Base-by-base conservation (phyloP, 1,140 invertebrate genomes). In the Sipha flava region DNA sequence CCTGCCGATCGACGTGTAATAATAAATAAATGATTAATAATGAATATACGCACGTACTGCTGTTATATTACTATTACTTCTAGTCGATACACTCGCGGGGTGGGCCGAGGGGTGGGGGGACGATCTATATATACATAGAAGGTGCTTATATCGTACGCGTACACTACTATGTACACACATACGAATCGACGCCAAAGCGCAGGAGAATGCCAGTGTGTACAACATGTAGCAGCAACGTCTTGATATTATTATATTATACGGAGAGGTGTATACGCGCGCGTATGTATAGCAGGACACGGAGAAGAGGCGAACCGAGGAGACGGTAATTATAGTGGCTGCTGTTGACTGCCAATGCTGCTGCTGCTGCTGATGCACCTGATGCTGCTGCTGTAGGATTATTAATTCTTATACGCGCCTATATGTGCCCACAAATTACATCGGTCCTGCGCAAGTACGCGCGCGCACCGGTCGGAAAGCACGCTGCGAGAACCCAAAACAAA, bases 11-110 rank as follows among this genome's bases (percentile, higher is more conserved):
- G 52, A 59, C 73, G 73, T 43, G 52, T 77, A 77, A 77, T 77
- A 77, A 77, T 77, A 77, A 77, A 77, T 77, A 77, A 77, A 77
- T 77, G 73, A 77, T 59, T 77, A 77, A 77, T 77, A 77, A 59
- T 18, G 16, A 37, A 77, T 43, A 77, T 29, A 29, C 49, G 54
- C 31, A 29, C 47, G 31, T 23, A 23, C 62, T n/a, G 9, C 10
- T 6, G 10, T 10, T 4, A 6, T 40, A 40, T 40, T 40, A 40
- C 10, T 40, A 40, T 40, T 40, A 40, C 10, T 4, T 10, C 10
- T 4, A 6, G 3, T 21, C 12, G 14, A 40, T 40, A 66, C 62
- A 31, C 31, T 49, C 0, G 23, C 3, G n/a, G 12, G n/a, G 21
- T n/a, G n/a, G n/a, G n/a, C n/a, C n/a, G n/a, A n/a, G n/a, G n/a